Evolutionary conservation across 2,888 invertebrate genomes (phyloP).

Genomic region (Spicauda simplicius): DNA sequence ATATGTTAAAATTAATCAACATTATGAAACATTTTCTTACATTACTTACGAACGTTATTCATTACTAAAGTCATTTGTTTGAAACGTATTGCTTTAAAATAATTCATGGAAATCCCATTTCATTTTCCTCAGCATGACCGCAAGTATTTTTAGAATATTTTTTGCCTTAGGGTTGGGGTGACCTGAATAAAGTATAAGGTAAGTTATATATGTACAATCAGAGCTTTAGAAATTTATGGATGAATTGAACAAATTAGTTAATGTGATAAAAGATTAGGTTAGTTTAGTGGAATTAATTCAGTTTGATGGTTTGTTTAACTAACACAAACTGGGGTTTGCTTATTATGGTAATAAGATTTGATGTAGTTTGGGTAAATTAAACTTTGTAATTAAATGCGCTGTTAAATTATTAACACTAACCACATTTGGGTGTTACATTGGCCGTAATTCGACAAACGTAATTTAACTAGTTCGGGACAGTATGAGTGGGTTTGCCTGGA

Average conservation of each 20-base stretch:
- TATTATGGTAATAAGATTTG: slow-evolving; percentile 26
- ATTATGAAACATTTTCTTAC: too few species aligned
- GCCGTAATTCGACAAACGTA: slow-evolving; percentile 9
- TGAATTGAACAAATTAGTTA: neutral
- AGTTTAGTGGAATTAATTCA: slow-evolving; percentile 5
- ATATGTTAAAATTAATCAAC: too few species aligned
- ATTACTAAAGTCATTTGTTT: too few species aligned
- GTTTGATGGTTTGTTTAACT: slow-evolving; percentile 11
- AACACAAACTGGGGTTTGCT: slow-evolving; percentile 9
- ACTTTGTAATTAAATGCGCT: slow-evolving; percentile 26
- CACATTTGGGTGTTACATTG: slow-evolving; percentile 14
- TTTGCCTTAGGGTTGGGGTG: too few species aligned
- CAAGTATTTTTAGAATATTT: too few species aligned
- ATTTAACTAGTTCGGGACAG: slow-evolving; percentile 1
- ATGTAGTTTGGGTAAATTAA: slow-evolving; percentile 17
- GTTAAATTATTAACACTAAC: slow-evolving; percentile 24
- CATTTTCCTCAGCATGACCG: too few species aligned
- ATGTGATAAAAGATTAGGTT: slow-evolving; percentile 4
- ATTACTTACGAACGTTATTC: too few species aligned
- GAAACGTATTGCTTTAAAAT: too few species aligned
- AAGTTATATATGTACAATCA: neutral
- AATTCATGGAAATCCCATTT: too few species aligned
- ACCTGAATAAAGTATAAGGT: too few species aligned
- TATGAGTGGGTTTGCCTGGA: neutral
- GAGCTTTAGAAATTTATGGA: neutral